A percentile compares a stretch with the other conserved stretches of the same genome.
These are phyloP conservation scores for Littorina saxatilis DNA, from an alignment of 1,140 invertebrate genomes.

Conservation along the genomic window DNA sequence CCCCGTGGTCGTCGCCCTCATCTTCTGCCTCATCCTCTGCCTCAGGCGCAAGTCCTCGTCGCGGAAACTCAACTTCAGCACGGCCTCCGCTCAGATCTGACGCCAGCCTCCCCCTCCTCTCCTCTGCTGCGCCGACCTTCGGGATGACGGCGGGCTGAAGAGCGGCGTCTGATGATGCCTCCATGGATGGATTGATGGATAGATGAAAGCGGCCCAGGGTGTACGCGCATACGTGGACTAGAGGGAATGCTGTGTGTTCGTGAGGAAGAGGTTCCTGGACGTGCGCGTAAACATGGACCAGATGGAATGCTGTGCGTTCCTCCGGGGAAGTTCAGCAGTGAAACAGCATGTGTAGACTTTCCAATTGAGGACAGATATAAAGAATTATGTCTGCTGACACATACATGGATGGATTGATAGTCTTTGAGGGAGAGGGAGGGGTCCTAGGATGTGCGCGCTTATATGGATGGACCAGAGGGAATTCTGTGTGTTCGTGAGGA, in stretches of 20 bases:
- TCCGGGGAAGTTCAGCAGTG: no score
- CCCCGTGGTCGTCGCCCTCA: slow-evolving; percentile 34
- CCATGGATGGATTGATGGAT: neutral
- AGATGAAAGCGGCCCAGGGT: neutral
- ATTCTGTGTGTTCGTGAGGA: no score
- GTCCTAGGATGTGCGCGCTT: no score
- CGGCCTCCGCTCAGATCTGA: slow-evolving; percentile 32
- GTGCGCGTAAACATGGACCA: no score
- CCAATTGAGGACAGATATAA: no score
- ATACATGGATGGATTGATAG: no score
- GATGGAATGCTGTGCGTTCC: no score
- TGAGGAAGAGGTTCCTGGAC: no score
- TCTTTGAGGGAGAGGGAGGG: no score
- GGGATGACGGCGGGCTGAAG: neutral
- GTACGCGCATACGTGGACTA: neutral
- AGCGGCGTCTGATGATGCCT: neutral
- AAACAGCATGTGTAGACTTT: no score
- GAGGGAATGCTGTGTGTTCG: neutral
- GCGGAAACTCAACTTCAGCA: slow-evolving; percentile 29
- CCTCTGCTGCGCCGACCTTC: slow-evolving; percentile 26
- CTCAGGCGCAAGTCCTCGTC: slow-evolving; percentile 18
- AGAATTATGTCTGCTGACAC: no score
- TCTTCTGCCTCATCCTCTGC: slow-evolving; percentile 40
- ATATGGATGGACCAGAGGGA: no score
- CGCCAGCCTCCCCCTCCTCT: slow-evolving; percentile 22